A percentile compares a stretch with the other conserved stretches of the same genome.
These are phyloP conservation scores for Parotia lawesii DNA, from an alignment of 2,113 vertebrate species.

Conservation along the genomic window DNA sequence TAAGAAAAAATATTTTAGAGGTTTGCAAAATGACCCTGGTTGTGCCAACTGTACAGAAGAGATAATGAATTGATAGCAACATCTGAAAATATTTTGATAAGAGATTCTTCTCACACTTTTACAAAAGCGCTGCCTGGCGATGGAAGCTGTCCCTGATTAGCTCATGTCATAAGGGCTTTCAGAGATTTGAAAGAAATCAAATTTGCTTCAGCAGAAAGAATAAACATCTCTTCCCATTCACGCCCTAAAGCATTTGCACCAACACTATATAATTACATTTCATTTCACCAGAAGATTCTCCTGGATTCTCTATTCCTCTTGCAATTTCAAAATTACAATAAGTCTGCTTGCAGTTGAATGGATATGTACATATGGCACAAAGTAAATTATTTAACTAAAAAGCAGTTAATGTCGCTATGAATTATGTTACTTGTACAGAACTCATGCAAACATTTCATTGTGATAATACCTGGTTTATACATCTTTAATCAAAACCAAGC, in stretches of 20 bases:
- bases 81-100: slow-evolving; percentile 39
- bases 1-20: neutral
- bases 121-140: slow-evolving; percentile 5
- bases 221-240: slow-evolving; percentile 51
- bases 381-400: slow-evolving; percentile 58
- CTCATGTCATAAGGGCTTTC: slow-evolving; percentile 31
- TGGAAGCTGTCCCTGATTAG: slow-evolving; percentile 54
- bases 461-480: slow-evolving; percentile 38
- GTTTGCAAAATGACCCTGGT: neutral
- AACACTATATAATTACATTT: slow-evolving; percentile 53
- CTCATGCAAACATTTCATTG: neutral
- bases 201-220: slow-evolving; percentile 56
- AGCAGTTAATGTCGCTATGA: slow-evolving; percentile 29
- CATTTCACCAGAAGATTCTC: slow-evolving; percentile 46
- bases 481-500: slow-evolving; percentile 25
- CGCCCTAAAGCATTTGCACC: neutral
- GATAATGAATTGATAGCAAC: slow-evolving; percentile 20
- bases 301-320: slow-evolving; percentile 35
- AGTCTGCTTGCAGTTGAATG: slow-evolving; percentile 8
- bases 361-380: neutral
- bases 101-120: slow-evolving; percentile 24
- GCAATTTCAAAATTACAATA: slow-evolving; percentile 52
- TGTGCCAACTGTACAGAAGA: slow-evolving; percentile 14
- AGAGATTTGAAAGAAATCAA: slow-evolving; percentile 57
- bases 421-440: slow-evolving; percentile 29